Evolutionary conservation across 2,888 invertebrate species (phyloP), one percentile per base, ranked within the genome.

Genomic region (Cheilosia scutellata): DNA sequence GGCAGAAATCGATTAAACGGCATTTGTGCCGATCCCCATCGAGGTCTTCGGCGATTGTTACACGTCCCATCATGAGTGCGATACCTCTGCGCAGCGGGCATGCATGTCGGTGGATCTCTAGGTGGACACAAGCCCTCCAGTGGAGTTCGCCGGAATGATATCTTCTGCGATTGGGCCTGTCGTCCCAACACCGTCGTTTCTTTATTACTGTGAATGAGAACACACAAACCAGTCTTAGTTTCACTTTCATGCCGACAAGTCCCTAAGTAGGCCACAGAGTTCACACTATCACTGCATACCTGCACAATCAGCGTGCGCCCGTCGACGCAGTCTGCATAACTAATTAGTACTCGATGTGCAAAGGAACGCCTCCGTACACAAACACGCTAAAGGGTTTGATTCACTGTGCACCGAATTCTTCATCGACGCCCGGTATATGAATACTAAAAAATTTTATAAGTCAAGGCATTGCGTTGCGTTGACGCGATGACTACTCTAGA

Each of bases 21-120:
- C 86, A 96, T 95, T 94, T 97, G 95, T 2, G 97, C 95, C 5
- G 97, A 95, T 0, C 98, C 98, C 95, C 96, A 96, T 91, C 96
- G 94, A 0, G 95, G 95, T 65, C 96, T 94, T 68, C 94, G 93
- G 66, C 95, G 92, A 92, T 98, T 98, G 92, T 98, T 98, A 92
- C 98, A 98, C 42, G 97, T 96, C 42, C 98, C 98, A 90, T 97
- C 97, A 71, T 96, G 95, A 0, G 97, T 96, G 68, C 98, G 95
- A 92, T 97, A 98, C 83, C 95, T 93, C 89, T 94, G 94, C 16
- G 95, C 94, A 31, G 96, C 95, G 6, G 95, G 94, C 68, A 95
- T 94, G 90, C 96, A 97, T 88, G 94, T 94, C 0, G 96, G 96
- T 3, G 93, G 92, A 11, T 95, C 95, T 57, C 94, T 93, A 2